These are phyloP conservation scores for Grantiella picta DNA, from an alignment of 2,113 vertebrate genomes.

Conservation along the genomic window DNA sequence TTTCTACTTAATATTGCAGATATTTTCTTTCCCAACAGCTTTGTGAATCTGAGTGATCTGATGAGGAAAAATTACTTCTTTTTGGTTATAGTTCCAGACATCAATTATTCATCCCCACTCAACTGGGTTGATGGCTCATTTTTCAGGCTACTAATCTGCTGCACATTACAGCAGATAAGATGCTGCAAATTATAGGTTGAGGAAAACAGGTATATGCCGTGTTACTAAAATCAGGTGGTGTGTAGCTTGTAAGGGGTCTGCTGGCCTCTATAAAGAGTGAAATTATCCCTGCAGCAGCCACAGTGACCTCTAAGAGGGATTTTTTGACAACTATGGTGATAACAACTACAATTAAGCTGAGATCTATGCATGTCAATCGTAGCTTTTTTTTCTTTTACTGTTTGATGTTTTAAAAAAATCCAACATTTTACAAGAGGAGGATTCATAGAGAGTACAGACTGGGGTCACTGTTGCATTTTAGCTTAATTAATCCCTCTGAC, in stretches of 20 bases:
- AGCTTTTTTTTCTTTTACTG: background rate
- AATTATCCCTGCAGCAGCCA: background rate
- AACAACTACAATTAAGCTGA: background rate
- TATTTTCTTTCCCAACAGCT: background rate
- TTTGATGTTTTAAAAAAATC: background rate
- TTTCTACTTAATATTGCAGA: background rate
- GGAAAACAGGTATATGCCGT: background rate
- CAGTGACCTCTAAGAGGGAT: background rate
- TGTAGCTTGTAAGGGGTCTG: background rate
- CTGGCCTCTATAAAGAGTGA: background rate
- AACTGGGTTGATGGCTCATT: background rate
- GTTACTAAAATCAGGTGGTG: background rate
- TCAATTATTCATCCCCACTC: background rate
- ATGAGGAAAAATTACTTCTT: background rate
- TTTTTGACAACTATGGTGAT: background rate
- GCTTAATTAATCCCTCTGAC: background rate
- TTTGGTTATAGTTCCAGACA: background rate
- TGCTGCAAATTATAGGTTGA: background rate
- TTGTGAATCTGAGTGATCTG: background rate
- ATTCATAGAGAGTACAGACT: background rate
- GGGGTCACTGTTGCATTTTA: background rate
- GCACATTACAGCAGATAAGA: background rate
- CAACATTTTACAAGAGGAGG: background rate
- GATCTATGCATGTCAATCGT: background rate
- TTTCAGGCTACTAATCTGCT: background rate